Evolutionary conservation across 2,113 vertebrate species (phyloP), one percentile per base, ranked within the genome.

Genomic region (Chunga burmeisteri): DNA sequence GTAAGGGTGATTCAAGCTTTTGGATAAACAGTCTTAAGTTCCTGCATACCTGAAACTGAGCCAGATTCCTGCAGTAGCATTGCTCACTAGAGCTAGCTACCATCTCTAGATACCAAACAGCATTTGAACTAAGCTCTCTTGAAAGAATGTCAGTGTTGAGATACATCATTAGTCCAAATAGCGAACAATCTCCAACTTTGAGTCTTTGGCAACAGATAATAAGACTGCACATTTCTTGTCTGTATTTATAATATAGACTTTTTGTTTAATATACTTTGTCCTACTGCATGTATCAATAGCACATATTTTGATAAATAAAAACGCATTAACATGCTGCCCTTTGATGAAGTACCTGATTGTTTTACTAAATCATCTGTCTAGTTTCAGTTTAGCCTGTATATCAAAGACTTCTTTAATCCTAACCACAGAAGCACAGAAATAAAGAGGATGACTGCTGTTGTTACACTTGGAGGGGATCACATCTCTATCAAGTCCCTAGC

Each of bases 1-100:
- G 83, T 42, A 34, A 96, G 78, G 77, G 58, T 86, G 86, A 96
- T 93, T 90, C 93, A 93, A 86, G 40, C 59, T 84, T 95, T 95
- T 72, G 78, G 78, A 93, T 96, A 94, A 97, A 91, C 82, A 96
- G 40, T 88, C 82, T 91, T 70, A 79, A 95, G 90, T 96, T 95
- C 88, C 74, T 95, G 78, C 92, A 96, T 97, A 83, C 86, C 88
- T 97, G 97, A 97, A 94, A 68, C 67, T 38, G 55, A 93, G 95
- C 96, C 96, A 97, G 58, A 92, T 86, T 93, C 59, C 70, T 93
- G 40, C 77, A 84, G 85, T 53, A 93, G 67, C 46, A 68, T 59
- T 85, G 82, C 71, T 95, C 67, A 44, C 36, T 61, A 58, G 78
- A 49, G 44, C 47, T 84, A 86, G 61, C 81, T 91, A 61, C 74